phyloP scores from a whole-genome alignment of 1,140 invertebrate genomes.

The Caligus rogercresseyi region DNA sequence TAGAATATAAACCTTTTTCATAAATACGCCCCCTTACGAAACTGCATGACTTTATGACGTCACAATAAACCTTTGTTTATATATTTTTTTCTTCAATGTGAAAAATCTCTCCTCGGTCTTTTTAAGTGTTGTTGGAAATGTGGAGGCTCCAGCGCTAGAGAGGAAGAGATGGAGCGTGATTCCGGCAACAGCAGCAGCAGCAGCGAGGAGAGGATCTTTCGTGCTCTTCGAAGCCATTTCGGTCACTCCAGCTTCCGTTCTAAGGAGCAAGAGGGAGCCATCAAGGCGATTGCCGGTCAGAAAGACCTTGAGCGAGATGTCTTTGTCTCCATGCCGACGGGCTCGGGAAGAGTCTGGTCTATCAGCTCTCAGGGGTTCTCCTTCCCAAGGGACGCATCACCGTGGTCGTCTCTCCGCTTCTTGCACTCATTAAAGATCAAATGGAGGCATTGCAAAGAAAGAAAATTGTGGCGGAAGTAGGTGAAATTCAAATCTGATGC shows the following conservation, averaged over 20 bases:
- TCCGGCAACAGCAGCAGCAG: too few relatives aligned
- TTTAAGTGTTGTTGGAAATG: too few relatives aligned
- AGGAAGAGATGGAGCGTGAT: too few relatives aligned
- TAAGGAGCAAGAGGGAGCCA: neutral
- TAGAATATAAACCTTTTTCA: too few relatives aligned
- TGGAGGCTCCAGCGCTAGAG: too few relatives aligned
- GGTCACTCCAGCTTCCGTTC: slow-evolving; percentile 2
- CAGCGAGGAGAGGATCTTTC: too few relatives aligned
- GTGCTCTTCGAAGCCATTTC: neutral
- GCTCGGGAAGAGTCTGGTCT: slow-evolving; percentile 52
- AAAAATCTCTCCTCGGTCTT: too few relatives aligned
- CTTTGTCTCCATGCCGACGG: slow-evolving; percentile 53
- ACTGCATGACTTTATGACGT: too few relatives aligned
- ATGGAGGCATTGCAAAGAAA: slow-evolving; percentile 36
- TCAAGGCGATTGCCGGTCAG: slow-evolving; percentile 29
- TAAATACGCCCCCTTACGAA: too few relatives aligned
- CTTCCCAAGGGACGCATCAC: slow-evolving; percentile 35
- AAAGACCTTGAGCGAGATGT: slow-evolving; percentile 35
- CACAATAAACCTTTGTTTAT: too few relatives aligned
- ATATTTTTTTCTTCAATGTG: too few relatives aligned
- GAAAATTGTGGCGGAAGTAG: slow-evolving; percentile 51
- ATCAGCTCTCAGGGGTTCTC: slow-evolving; percentile 45
- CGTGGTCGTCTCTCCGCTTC: slow-evolving; percentile 46
- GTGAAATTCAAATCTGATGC: too few relatives aligned
- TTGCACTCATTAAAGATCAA: slow-evolving; percentile 47